Conservation (phyloP, 2,113 vertebrate genomes). For the Scatophagus argus region DNA sequence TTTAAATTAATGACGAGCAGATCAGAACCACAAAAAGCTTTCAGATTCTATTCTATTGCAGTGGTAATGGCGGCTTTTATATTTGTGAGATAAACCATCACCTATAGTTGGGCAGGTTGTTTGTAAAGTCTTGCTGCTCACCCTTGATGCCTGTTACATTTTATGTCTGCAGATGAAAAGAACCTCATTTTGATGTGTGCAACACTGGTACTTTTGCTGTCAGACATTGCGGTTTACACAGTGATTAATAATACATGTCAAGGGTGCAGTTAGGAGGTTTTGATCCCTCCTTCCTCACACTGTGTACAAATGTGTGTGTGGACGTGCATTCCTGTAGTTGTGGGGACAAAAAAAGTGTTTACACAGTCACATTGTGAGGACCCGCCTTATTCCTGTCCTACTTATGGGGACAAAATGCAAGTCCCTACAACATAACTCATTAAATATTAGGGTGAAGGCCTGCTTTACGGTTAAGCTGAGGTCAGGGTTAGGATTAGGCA, state of each 20-base stretch:
- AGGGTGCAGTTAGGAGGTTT: conserved; percentile 13
- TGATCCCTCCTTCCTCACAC: conserved; percentile 20
- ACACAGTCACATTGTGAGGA: too few species aligned
- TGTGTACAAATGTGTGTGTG: too few species aligned
- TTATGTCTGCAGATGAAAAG: conserved; percentile 41
- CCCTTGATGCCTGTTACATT: conserved; percentile 34
- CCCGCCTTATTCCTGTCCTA: too few species aligned
- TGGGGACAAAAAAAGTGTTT: too few species aligned
- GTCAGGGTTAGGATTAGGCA: too few species aligned
- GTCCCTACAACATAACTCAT: too few species aligned
- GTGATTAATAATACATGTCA: conserved; percentile 56
- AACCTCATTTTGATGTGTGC: conserved; percentile 38
- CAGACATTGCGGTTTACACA: conserved; percentile 48
- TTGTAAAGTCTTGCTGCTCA: conserved; percentile 21
- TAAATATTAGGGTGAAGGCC: too few species aligned
- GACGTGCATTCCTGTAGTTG: too few species aligned
- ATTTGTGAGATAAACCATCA: conserved; percentile 23
- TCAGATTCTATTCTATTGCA: neutral
- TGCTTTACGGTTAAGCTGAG: too few species aligned
- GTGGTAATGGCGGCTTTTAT: neutral
- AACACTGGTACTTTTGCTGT: conserved; percentile 58
- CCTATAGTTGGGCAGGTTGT: neutral
- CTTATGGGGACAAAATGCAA: too few species aligned
- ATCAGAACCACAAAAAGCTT: neutral
- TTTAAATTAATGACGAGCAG: neutral